phyloP scores from a whole-genome alignment of 2,113 vertebrate genomes.

The Lipophrys pholis region DNA sequence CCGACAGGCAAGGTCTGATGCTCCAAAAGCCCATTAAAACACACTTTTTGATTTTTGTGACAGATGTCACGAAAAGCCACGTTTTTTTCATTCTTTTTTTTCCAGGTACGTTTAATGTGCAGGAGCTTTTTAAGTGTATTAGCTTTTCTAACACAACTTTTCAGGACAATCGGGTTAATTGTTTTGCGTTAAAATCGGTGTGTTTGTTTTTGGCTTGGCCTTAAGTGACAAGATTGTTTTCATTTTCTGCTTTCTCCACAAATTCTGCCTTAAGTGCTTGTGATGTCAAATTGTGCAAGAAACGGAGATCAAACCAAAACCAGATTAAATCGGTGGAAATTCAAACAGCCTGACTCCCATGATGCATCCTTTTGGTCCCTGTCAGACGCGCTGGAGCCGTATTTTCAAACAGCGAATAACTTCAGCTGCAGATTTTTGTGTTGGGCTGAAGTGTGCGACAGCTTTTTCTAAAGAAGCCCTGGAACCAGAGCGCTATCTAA shows the following conservation, averaged over 20 bases:
- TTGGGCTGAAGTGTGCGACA: slow-evolving; percentile 20
- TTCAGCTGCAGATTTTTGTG: slow-evolving; percentile 23
- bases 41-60: too few species aligned
- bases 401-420: slow-evolving; percentile 23
- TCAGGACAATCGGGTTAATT: too few species aligned
- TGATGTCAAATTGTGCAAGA: not conserved
- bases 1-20: too few species aligned
- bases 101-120: too few species aligned
- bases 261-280: not conserved
- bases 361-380: slow-evolving; percentile 22
- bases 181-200: too few species aligned
- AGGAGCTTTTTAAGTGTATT: too few species aligned
- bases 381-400: not conserved
- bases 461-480: slow-evolving; percentile 14
- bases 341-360: not conserved
- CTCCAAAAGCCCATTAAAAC: too few species aligned
- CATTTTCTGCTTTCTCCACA: not conserved
- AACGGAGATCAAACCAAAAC: slow-evolving; percentile 31
- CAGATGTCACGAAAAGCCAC: too few species aligned
- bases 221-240: slow-evolving; percentile 16
- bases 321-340: slow-evolving; percentile 15
- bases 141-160: too few species aligned
- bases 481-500: slow-evolving; percentile 48
- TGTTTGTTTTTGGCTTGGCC: not conserved
- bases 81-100: too few species aligned